Base-by-base conservation (phyloP, 2,888 invertebrate genomes). In the Ypsolopha scabrella region DNA sequence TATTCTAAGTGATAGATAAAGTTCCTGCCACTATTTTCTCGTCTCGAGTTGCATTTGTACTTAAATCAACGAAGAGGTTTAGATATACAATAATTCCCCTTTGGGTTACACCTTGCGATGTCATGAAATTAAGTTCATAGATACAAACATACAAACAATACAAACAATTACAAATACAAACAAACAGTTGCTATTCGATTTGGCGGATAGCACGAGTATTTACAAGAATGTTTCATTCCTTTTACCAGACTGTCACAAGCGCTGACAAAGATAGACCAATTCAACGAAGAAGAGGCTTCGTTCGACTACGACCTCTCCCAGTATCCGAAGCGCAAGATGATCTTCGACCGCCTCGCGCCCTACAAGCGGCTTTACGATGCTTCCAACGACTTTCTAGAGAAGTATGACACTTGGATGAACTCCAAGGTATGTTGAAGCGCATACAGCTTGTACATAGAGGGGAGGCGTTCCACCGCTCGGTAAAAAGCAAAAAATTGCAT, bases 211-310 rank as follows among this genome's bases (percentile, higher is more conserved):
- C 13, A 11, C 10, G n/a, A 6, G 9, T 13, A 44, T n/a, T 44
- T 3, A 34, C 47, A 14, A 47, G 3, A 7, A 37, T 7, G 14
- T 37, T 2, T 39, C 38, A 34, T 13, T n/a, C 33, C n/a, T 34
- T 48, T 24, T 36, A 1, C 34, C 50, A 89, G 92, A 68, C 82
- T 96, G 54, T 79, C 91, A 46, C 72, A 82, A 4, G 97, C 96
- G 4, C 90, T 95, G 75, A 88, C 90, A 46, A 91, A 89, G 54
- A 95, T 97, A 56, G 95, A 96, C 64, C 90, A 91, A 54, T 96
- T 98, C 64, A 98, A 98, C 71, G 93, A 92, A 68, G 98, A 98
- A 72, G 98, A 98, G 71, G 85, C 89, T 36, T 90, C 96, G 13
- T 98, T 93, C 68, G 94, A 93, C 9, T 97, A 94, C 91, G 94